A percentile compares a stretch with the other conserved stretches of the same genome.
These are phyloP conservation scores for Orientallactaga bullata DNA, from an alignment of 2,113 vertebrate genomes.

Conservation along the genomic window DNA sequence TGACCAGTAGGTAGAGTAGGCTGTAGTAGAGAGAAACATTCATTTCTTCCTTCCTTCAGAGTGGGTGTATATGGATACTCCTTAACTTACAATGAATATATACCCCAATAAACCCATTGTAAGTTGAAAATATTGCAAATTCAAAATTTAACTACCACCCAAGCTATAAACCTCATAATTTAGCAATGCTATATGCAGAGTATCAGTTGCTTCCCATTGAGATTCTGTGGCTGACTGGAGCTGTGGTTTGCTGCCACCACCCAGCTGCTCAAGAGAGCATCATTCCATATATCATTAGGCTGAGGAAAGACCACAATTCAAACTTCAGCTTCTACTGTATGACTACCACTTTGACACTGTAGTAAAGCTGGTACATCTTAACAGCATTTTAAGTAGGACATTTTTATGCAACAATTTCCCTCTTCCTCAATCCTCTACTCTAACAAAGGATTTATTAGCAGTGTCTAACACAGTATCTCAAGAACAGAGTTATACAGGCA, in stretches of 20 bases:
- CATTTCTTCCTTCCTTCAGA: constrained; percentile 27
- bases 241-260: not conserved
- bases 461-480: not conserved
- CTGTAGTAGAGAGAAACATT: not conserved
- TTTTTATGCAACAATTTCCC: not conserved
- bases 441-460: not conserved
- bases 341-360: not conserved
- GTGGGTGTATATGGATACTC: not conserved
- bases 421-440: not conserved
- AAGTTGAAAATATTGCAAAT: not conserved
- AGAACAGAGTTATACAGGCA: not conserved
- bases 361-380: not conserved
- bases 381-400: not conserved
- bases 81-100: not conserved
- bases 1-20: not conserved
- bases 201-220: not conserved
- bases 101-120: not conserved
- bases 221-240: not conserved
- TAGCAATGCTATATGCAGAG: not conserved
- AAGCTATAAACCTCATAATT: not conserved
- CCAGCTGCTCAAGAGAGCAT: not conserved
- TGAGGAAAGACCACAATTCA: not conserved
- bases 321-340: not conserved
- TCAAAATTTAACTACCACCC: not conserved
- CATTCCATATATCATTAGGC: too few species aligned